Evolutionary conservation across 1,140 invertebrate species (phyloP), one percentile per base, ranked within the genome.

Genomic region (Drusus annulatus): DNA sequence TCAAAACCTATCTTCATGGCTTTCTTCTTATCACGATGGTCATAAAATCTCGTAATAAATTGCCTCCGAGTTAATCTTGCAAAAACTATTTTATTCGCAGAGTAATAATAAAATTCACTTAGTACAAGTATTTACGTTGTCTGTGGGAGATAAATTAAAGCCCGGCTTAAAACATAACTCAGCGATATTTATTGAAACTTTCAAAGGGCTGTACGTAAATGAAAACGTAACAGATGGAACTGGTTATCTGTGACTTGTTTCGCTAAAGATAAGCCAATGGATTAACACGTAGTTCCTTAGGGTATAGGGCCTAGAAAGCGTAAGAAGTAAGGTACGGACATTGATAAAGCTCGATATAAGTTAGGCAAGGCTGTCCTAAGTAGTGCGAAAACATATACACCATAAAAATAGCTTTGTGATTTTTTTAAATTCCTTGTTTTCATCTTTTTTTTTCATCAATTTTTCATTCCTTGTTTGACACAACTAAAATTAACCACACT

Each of bases 221-320:
- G 36, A 51, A 50, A 71, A 71, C 51, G 17, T 3, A 19, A 23
- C 3, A 51, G 68, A 71, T 71, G 5, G 8, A 8, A 50, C 36
- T 19, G 13, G 75, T 78, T 78, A 78, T 78, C 76, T 25, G 45
- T 28, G 76, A 78, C 68, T 78, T 78, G 76, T 78, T 78, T 78
- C 36, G n/a, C 16, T 13, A 25, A n/a, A 78, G 76, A 78, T 78
- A 78, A 21, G 25, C 31, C 17, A 65, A 68, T 65, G 62, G 62
- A 78, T 78, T 78, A 78, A 78, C 76, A 65, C 19, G 76, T 65
- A 31, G 17, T 52, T 71, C 17, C 25, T 23, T 63, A n/a, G 23
- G 13, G 60, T 36, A 36, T 36, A 36, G 8, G 31, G 31, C 19
- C 3, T 15, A 15, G 62, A 65, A 62, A 16, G 31, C 17, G 58